phyloP scores from a whole-genome alignment of 1,140 invertebrate genomes.

The Carposina sasakii region DNA sequence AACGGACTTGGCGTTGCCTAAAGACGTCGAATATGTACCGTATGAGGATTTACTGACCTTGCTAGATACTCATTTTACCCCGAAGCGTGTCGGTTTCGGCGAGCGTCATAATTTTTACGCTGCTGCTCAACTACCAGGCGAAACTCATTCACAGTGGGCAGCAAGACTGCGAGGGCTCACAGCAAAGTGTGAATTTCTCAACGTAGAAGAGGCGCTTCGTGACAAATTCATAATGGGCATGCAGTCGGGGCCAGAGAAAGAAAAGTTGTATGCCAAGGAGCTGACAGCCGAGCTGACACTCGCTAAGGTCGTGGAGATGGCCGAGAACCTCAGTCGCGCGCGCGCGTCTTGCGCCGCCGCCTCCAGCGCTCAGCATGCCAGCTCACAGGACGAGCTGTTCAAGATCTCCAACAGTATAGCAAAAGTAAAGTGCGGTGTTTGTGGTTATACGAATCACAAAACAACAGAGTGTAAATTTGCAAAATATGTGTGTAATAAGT shows the following conservation, averaged over 20 bases:
- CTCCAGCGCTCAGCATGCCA: not conserved
- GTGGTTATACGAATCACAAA: not conserved
- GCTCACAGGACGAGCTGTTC: not conserved
- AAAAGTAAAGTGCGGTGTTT: conserved; percentile 1
- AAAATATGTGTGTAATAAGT: not conserved
- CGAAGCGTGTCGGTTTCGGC: no score
- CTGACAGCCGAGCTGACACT: not conserved
- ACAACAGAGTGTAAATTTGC: not conserved
- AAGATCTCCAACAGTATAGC: not conserved
- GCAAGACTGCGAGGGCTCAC: not conserved
- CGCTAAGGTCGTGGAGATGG: not conserved
- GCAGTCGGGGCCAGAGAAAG: not conserved
- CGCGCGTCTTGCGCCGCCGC: not conserved
- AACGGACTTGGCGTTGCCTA: no score
- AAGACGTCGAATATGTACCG: no score
- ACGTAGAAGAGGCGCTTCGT: not conserved
- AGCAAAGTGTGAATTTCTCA: not conserved
- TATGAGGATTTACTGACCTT: no score
- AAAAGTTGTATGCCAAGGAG: not conserved
- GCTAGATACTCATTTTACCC: no score
- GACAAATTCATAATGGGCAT: conserved; percentile 1
- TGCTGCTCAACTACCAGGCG: not conserved
- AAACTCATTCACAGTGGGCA: not conserved
- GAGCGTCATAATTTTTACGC: no score
- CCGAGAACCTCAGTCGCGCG: not conserved